Evolutionary conservation across 2,888 invertebrate genomes (phyloP).

Genomic region (Hirtodrosophila trivittata): DNA sequence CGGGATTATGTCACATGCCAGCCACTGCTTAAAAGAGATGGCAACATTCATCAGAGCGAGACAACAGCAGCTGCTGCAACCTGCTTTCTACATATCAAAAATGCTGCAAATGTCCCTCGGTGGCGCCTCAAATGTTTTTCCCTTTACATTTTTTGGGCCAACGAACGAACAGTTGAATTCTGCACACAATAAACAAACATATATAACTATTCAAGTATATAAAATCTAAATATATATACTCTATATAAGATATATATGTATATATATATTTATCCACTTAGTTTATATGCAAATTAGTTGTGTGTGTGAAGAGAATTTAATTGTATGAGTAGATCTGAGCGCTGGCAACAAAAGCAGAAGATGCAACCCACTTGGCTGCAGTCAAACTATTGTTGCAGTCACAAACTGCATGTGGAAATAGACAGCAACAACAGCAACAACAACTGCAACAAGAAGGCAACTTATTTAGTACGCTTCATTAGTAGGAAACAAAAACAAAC

Average conservation of each 20-base stretch:
- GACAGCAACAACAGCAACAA: conserved; percentile 29
- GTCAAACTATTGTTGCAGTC: conserved; percentile 78
- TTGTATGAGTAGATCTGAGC: conserved; percentile 51
- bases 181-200: not conserved
- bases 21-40: conserved; percentile 40
- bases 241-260: conserved; percentile 18
- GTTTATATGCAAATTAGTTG: conserved; percentile 62
- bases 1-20: conserved; percentile 74
- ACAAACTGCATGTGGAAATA: conserved; percentile 75
- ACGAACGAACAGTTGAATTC: conserved; percentile 34
- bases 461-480: conserved; percentile 77
- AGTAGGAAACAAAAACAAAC: conserved; percentile 67
- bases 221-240: conserved; percentile 6
- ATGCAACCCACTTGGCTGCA: conserved; percentile 52
- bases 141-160: conserved; percentile 48
- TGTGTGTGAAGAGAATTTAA: conserved; percentile 36
- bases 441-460: conserved; percentile 39
- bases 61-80: conserved; percentile 28
- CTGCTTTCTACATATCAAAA: conserved; percentile 39
- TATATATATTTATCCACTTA: conserved; percentile 32
- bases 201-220: conserved; percentile 3
- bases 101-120: conserved; percentile 42
- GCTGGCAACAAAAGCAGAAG: conserved; percentile 30
- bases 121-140: conserved; percentile 24
- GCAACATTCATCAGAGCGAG: conserved; percentile 23